These are phyloP conservation scores for Serrognathus titanus DNA, from an alignment of 2,888 invertebrate species.

Conservation along the genomic window DNA sequence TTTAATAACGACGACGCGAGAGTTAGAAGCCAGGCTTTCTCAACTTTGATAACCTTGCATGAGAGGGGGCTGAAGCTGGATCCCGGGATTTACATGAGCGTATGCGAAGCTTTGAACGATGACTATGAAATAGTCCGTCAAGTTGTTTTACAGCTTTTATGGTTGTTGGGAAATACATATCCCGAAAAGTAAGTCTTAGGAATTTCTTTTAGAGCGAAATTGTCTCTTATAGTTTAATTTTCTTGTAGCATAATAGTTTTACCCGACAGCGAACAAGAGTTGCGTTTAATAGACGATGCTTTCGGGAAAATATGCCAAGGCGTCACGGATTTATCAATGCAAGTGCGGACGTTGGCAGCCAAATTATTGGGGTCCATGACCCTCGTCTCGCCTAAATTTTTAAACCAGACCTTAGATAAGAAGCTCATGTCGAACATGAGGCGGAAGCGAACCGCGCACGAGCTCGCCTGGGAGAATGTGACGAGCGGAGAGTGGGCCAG, in stretches of 20 bases:
- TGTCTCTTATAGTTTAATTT: constrained; percentile 9
- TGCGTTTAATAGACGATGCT: constrained; percentile 91
- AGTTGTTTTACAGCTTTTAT: constrained; percentile 81
- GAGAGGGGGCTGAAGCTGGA: constrained; percentile 78
- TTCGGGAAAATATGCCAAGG: constrained; percentile 93
- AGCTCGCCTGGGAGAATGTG: constrained; percentile 77
- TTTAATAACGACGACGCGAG: constrained; percentile 86
- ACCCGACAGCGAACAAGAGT: constrained; percentile 74
- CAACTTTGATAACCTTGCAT: constrained; percentile 79
- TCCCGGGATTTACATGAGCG: constrained; percentile 64
- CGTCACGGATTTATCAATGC: constrained; percentile 87
- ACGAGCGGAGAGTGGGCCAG: constrained; percentile 88
- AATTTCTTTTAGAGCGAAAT: too few relatives aligned
- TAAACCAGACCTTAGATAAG: constrained; percentile 96
- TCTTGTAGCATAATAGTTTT: constrained; percentile 62
- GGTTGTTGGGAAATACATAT: constrained; percentile 80
- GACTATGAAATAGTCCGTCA: constrained; percentile 92
- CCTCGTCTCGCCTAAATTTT: constrained; percentile 81
- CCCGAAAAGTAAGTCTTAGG: constrained; percentile 84
- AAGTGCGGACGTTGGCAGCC: constrained; percentile 82
- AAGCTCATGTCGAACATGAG: constrained; percentile 95
- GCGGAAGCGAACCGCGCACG: constrained; percentile 73
- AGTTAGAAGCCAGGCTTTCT: constrained; percentile 85
- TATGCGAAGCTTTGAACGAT: constrained; percentile 77
- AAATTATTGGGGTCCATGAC: constrained; percentile 82